Evolutionary conservation across 2,113 vertebrate genomes (phyloP), one percentile per base, ranked within the genome.

Genomic region (Gallinago paraguaiae): DNA sequence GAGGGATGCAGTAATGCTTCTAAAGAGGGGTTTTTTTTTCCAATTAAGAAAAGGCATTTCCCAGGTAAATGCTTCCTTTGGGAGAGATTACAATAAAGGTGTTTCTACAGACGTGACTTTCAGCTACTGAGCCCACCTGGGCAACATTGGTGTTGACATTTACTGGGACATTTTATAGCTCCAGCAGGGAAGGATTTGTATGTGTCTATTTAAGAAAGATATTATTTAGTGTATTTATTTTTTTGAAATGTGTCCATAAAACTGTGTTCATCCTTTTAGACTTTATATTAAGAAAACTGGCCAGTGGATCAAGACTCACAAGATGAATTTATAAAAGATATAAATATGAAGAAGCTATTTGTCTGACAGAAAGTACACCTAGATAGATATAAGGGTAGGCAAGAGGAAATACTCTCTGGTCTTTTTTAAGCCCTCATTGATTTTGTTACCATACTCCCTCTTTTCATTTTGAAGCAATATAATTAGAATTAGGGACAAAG

Each of bases 1-100:
- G 8, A 81, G 50, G 31, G 70, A 92, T 67, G 43, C 10, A 86
- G 39, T 37, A 75, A 70, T 56, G 13, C 5, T 64, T 75, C 71
- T 46, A 22, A 82, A 69, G 50, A 63, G n/a, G 13, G 0, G 0
- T 79, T 94, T 59, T 94, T 59, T 53, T 75, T 76, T 22, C 72
- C 72, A 85, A 78, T 84, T 90, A 64, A 91, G 72, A 51, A 83
- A 83, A 88, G 39, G 4, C 27, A 89, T 86, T 94, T 94, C 24
- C 60, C 23, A n/a, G 14, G 25, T 75, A 94, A 96, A 86, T 84
- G 37, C 3, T 75, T 93, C 60, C 33, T 91, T 83, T 78, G 90
- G 76, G 72, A 91, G 6, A 6, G 1, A 60, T 90, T 86, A 72
- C 70, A 88, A 43, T 19, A 71, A 81, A 86, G 86, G 64, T 75